phyloP scores from a whole-genome alignment of 2,797 vertebrate genomes.

The Pangasius sanitwongsei region DNA sequence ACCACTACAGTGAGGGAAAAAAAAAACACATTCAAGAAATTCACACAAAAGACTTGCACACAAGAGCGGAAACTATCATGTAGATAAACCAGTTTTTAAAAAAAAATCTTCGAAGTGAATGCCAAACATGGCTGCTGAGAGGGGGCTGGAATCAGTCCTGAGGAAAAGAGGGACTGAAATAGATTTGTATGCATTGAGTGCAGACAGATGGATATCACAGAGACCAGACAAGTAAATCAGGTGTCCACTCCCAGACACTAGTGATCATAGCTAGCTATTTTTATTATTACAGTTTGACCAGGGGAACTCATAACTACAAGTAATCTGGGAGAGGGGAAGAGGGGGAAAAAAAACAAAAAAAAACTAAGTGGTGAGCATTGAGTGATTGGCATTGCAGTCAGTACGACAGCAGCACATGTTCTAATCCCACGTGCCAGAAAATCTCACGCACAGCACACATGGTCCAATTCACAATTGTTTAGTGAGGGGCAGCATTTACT shows the following conservation, averaged over 20 bases:
- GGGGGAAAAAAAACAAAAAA: neutral
- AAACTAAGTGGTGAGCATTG: neutral
- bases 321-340: neutral
- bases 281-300: neutral
- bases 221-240: conserved; percentile 49
- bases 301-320: neutral
- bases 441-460: neutral
- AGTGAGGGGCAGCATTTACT: conserved; percentile 22
- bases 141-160: conserved; percentile 63
- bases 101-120: conserved; percentile 18
- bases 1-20: neutral
- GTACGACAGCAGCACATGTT: neutral
- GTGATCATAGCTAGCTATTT: neutral
- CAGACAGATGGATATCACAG: conserved; percentile 55
- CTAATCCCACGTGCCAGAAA: neutral
- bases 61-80: conserved; percentile 26
- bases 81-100: neutral
- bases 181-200: conserved; percentile 62
- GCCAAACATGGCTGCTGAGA: conserved; percentile 43
- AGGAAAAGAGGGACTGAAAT: conserved; percentile 67
- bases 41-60: neutral
- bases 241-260: conserved; percentile 20
- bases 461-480: conserved; percentile 36
- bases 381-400: neutral
- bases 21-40: neutral